Evolutionary conservation across 2,888 invertebrate species (phyloP).

Genomic region (Limenitis camilla): DNA sequence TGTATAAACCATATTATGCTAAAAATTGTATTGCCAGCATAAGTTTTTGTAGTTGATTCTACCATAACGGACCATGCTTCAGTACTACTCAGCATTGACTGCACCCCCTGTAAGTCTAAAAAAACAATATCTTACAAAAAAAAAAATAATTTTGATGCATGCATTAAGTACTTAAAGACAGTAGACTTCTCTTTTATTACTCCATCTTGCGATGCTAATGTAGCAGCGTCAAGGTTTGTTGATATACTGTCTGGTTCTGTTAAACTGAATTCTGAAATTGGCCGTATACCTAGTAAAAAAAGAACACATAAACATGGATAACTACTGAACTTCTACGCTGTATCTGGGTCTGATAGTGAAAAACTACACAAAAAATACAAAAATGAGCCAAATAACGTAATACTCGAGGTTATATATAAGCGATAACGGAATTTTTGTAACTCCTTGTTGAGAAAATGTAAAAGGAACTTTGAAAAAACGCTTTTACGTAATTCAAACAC

Average conservation of each 20-base stretch:
- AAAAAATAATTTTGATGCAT: too few relatives aligned
- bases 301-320: conserved; percentile 5
- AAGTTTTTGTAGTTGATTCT: not conserved
- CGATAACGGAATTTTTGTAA: conserved; percentile 20
- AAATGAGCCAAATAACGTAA: not conserved
- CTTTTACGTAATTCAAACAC: not conserved
- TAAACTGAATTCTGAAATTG: too few relatives aligned
- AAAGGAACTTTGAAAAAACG: conserved; percentile 8
- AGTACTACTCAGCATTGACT: not conserved
- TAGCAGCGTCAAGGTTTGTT: too few relatives aligned
- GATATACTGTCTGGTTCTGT: too few relatives aligned
- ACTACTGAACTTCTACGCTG: conserved; percentile 4
- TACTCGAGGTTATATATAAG: conserved; percentile 4
- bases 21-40: not conserved
- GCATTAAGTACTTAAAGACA: too few relatives aligned
- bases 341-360: not conserved
- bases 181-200: too few relatives aligned
- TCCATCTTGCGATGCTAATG: too few relatives aligned
- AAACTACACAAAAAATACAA: not conserved
- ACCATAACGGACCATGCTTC: conserved; percentile 1
- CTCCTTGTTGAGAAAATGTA: conserved; percentile 19
- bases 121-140: too few relatives aligned
- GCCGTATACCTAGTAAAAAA: too few relatives aligned
- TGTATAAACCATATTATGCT: conserved; percentile 9
- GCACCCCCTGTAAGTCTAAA: not conserved